Evolutionary conservation across 2,113 vertebrate genomes (phyloP).

Genomic region (Pelodiscus sinensis): DNA sequence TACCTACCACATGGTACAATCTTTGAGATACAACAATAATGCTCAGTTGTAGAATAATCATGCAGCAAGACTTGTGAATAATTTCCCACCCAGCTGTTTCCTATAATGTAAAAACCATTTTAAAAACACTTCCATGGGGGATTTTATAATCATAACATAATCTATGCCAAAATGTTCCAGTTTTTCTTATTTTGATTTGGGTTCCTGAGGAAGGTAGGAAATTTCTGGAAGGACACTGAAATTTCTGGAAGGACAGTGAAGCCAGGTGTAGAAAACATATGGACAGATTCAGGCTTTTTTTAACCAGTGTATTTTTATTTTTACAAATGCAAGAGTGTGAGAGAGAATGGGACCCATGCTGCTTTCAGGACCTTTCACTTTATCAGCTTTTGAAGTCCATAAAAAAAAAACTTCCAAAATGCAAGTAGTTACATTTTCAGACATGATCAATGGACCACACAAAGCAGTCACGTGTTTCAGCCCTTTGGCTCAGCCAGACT

Average conservation of each 20-base stretch:
- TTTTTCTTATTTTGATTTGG: neutral
- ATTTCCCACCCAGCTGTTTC: neutral
- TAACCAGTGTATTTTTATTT: neutral
- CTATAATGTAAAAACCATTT: neutral
- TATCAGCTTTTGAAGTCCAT: neutral
- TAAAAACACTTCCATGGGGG: rapidly evolving
- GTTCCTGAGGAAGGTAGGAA: neutral
- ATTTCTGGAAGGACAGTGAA: neutral
- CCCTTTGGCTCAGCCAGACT: neutral
- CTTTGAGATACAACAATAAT: neutral
- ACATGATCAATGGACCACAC: neutral
- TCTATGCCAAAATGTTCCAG: neutral
- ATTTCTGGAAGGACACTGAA: neutral
- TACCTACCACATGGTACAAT: neutral
- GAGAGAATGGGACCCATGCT: neutral
- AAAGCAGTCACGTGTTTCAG: neutral
- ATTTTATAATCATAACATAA: neutral
- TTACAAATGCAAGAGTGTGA: neutral
- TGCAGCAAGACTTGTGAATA: rapidly evolving
- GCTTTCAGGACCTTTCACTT: neutral
- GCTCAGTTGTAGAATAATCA: neutral
- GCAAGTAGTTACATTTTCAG: neutral
- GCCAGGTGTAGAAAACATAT: neutral
- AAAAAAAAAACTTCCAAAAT: rapidly evolving
- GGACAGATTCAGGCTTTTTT: neutral